phyloP scores from a whole-genome alignment of 2,113 vertebrate genomes.

The Neolamprologus longior region DNA sequence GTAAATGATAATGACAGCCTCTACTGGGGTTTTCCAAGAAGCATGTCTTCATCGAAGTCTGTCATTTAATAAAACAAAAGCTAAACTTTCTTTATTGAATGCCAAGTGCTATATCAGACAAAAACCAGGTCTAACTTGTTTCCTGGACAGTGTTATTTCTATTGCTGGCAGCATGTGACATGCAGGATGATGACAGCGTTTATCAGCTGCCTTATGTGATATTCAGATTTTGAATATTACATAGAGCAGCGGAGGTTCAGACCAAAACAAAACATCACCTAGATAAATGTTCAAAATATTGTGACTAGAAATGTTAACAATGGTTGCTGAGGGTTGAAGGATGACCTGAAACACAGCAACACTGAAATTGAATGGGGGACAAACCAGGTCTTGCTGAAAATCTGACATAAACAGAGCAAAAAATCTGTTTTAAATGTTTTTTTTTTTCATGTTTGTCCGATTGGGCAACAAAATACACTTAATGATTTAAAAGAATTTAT shows the following conservation, averaged over 20 bases:
- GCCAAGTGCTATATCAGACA: background rate
- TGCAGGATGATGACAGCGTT: background rate
- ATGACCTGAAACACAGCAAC: background rate
- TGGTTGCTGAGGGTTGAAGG: background rate
- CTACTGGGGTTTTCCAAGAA: background rate
- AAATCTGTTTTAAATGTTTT: background rate
- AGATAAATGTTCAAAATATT: background rate
- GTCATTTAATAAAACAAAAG: background rate
- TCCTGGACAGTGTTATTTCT: background rate
- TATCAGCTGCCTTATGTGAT: background rate
- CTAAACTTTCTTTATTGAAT: background rate
- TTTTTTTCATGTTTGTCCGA: background rate
- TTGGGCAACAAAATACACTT: rapidly evolving
- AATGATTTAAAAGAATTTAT: background rate
- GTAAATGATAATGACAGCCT: background rate
- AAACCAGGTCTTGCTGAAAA: background rate
- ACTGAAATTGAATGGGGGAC: rapidly evolving
- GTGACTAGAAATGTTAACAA: background rate
- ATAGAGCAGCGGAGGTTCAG: background rate
- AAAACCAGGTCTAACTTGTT: background rate
- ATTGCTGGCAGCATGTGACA: background rate
- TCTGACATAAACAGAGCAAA: background rate
- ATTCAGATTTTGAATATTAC: background rate
- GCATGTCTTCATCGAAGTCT: background rate
- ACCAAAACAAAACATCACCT: background rate